Percentiles rank a stretch among this genome's conserved stretches.
Evolutionary conservation across 2,113 vertebrate genomes (phyloP).

Genomic region (Dermatemys mawii): DNA sequence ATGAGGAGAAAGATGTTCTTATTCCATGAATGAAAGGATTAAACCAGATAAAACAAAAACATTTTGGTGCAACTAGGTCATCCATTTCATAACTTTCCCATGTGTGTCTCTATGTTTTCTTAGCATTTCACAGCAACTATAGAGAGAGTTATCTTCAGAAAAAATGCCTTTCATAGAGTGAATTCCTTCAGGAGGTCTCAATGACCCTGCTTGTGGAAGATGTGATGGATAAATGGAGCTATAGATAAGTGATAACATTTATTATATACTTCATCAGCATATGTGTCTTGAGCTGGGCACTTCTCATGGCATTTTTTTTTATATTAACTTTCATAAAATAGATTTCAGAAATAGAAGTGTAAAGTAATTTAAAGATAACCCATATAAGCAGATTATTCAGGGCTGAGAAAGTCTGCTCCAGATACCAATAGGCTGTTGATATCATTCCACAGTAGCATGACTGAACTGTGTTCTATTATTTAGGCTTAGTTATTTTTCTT

Average conservation of each 20-base stretch:
- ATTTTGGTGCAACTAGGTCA: not conserved
- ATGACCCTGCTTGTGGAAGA: conserved; percentile 26
- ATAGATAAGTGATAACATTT: conserved; percentile 61
- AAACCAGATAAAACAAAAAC: not conserved
- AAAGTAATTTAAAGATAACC: conserved; percentile 37
- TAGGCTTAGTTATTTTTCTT: not conserved
- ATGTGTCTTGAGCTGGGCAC: not conserved
- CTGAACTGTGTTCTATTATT: not conserved
- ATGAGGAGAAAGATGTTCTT: not conserved
- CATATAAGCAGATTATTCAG: conserved; percentile 8
- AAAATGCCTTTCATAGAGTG: not conserved
- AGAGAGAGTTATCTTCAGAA: not conserved
- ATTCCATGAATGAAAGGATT: not conserved
- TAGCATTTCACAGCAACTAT: not conserved
- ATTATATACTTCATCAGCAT: conserved; percentile 47
- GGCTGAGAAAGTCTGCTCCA: conserved; percentile 11
- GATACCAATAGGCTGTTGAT: not conserved
- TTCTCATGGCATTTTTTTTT: conserved; percentile 52
- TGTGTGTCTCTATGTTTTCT: not conserved
- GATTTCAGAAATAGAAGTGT: conserved; percentile 34
- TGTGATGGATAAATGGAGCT: conserved; percentile 51
- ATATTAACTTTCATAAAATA: conserved; percentile 50
- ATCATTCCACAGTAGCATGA: not conserved
- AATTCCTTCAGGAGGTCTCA: not conserved
- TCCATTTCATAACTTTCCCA: not conserved